phyloP scores from a whole-genome alignment of 2,797 vertebrate species.

The Oryzias sinensis region DNA sequence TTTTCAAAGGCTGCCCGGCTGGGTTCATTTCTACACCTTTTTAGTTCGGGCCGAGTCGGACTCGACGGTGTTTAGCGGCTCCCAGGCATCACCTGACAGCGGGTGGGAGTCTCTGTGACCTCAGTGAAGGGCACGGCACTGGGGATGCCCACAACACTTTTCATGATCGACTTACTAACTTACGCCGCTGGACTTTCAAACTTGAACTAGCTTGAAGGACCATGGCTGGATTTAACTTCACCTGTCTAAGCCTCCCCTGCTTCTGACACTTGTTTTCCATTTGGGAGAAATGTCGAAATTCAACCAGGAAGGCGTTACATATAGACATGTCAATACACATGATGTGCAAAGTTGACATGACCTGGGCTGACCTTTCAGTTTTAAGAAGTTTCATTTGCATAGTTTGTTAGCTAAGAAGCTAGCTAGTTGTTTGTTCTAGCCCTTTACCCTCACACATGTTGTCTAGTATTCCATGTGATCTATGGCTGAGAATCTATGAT shows the following conservation, averaged over 20 bases:
- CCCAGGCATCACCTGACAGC: conserved; percentile 42
- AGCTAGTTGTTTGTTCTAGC: too few species aligned
- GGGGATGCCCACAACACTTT: background rate
- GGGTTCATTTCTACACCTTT: conserved; percentile 24
- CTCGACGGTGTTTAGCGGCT: conserved; percentile 9
- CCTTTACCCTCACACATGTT: too few species aligned
- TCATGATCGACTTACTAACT: conserved; percentile 1
- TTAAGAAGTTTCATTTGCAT: too few species aligned
- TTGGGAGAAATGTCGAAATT: background rate
- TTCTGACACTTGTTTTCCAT: background rate
- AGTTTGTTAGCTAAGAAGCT: too few species aligned
- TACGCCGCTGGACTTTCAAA: background rate
- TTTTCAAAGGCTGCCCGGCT: conserved; percentile 17
- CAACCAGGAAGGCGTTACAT: background rate
- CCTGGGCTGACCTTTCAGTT: background rate
- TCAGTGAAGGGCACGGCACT: conserved; percentile 54
- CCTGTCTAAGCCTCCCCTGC: background rate
- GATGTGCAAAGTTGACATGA: conserved; percentile 10
- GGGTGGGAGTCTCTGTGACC: conserved; percentile 54
- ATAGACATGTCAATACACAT: conserved; percentile 1
- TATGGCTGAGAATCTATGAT: background rate
- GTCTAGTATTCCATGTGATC: too few species aligned
- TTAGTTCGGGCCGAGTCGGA: background rate
- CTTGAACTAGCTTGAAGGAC: too few species aligned
- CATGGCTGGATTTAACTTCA: background rate